A percentile compares a stretch with the other conserved stretches of the same genome.
These are phyloP conservation scores for Odobenus rosmarus DNA, from an alignment of 2,113 vertebrate species.

Conservation along the genomic window DNA sequence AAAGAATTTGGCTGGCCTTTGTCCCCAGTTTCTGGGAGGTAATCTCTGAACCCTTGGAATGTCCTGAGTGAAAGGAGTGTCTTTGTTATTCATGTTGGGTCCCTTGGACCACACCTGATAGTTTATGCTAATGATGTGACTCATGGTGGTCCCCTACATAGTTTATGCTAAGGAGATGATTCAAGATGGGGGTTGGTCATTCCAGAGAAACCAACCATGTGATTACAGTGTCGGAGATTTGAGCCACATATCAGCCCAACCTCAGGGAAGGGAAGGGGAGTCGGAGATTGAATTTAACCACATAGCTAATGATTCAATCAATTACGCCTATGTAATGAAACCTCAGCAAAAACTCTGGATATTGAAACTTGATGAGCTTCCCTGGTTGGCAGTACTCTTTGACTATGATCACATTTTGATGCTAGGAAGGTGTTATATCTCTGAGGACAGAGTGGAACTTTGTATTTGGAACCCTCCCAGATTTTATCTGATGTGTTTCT, in stretches of 20 bases:
- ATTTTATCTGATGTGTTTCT: not conserved
- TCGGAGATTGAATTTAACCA: not conserved
- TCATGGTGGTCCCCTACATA: not conserved
- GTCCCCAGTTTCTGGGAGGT: not conserved
- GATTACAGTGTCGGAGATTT: not conserved
- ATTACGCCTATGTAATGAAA: not conserved
- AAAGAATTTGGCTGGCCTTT: not conserved
- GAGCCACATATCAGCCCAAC: not conserved
- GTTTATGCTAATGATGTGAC: not conserved
- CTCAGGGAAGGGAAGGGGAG: not conserved
- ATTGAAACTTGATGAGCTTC: not conserved
- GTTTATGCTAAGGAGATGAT: not conserved
- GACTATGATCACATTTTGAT: not conserved
- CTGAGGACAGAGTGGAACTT: not conserved
- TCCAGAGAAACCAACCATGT: not conserved
- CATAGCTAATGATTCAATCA: not conserved
- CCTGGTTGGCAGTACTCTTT: not conserved
- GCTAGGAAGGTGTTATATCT: not conserved
- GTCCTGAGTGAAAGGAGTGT: not conserved
- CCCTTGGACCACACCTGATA: not conserved
- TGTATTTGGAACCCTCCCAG: not conserved
- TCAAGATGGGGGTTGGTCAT: not conserved
- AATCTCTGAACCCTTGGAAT: not conserved
- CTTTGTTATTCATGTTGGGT: not conserved
- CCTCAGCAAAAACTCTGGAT: not conserved